Percentiles rank a stretch among this genome's conserved stretches.
These are phyloP conservation scores for Brachyptera putata DNA, from an alignment of 2,888 invertebrate species.

Conservation along the genomic window DNA sequence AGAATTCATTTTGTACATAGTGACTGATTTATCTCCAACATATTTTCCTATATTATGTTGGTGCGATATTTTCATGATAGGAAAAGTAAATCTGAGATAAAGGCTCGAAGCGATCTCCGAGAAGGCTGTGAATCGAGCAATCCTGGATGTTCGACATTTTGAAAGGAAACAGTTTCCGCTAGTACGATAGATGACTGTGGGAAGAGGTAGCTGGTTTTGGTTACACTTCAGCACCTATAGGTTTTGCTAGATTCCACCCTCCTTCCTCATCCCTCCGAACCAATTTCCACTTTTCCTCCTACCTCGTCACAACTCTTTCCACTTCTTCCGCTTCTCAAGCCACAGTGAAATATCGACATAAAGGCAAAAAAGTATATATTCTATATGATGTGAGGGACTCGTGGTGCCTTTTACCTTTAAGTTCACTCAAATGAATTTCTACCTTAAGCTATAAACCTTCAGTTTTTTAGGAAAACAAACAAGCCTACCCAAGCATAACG, in stretches of 20 bases:
- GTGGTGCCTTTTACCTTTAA: too few species aligned
- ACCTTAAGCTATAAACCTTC: too few species aligned
- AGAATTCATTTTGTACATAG: too few species aligned
- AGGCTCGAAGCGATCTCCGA: too few species aligned
- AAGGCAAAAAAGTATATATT: background rate
- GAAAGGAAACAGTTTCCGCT: background rate
- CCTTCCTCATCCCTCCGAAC: background rate
- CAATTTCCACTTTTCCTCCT: background rate
- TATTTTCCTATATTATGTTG: background rate
- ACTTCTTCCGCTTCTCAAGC: background rate
- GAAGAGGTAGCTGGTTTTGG: background rate
- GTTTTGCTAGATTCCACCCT: background rate
- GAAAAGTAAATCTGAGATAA: background rate
- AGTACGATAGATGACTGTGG: background rate
- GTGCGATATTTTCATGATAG: background rate
- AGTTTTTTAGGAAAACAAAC: too few species aligned
- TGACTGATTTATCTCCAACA: background rate
- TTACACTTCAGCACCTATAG: background rate
- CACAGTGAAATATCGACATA: background rate
- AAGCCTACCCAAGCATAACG: too few species aligned
- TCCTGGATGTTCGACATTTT: background rate
- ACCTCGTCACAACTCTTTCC: background rate
- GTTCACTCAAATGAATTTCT: too few species aligned
- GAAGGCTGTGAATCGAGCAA: background rate
- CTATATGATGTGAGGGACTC: too few species aligned